A percentile compares a stretch with the other conserved stretches of the same genome.
phyloP scores from a whole-genome alignment of 1,140 invertebrate species.

The Asbolus verrucosus region DNA sequence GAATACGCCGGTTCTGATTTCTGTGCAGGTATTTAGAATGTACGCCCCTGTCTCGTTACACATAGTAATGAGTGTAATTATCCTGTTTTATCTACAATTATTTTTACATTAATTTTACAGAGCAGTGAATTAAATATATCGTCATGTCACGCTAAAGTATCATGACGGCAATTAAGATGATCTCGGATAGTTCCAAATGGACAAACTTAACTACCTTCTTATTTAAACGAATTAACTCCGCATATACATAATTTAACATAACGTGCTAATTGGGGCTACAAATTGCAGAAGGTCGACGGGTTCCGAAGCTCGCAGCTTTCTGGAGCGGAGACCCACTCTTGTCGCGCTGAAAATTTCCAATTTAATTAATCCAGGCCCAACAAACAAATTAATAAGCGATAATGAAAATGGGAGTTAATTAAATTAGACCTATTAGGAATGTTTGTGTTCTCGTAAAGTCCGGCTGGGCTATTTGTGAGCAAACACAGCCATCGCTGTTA shows the following conservation, averaged over 20 bases:
- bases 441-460: conserved; percentile 47
- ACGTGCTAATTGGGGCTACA: conserved; percentile 51
- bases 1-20: conserved; percentile 7
- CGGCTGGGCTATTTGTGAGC: conserved; percentile 48
- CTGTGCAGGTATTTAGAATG: conserved; percentile 51
- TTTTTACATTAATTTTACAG: conserved; percentile 62
- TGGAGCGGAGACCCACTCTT: no score
- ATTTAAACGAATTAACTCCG: conserved; percentile 49
- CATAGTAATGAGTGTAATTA: conserved; percentile 62
- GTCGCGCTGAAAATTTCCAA: conserved; percentile 4
- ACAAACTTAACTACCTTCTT: conserved; percentile 55
- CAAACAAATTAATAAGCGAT: conserved; percentile 56
- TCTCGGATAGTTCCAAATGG: conserved; percentile 59
- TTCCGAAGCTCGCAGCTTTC: no score
- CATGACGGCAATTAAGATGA: conserved; percentile 59
- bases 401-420: conserved; percentile 52
- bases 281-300: no score
- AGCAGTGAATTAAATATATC: conserved; percentile 56
- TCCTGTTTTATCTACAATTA: conserved; percentile 61
- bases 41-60: conserved; percentile 57
- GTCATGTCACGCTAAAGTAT: conserved; percentile 57
- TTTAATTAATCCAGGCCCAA: conserved; percentile 42
- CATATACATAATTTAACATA: conserved; percentile 49
- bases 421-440: conserved; percentile 55
- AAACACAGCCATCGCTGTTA: conserved; percentile 48